Evolutionary conservation across 2,797 vertebrate genomes (phyloP).

Genomic region (Champsocephalus esox): DNA sequence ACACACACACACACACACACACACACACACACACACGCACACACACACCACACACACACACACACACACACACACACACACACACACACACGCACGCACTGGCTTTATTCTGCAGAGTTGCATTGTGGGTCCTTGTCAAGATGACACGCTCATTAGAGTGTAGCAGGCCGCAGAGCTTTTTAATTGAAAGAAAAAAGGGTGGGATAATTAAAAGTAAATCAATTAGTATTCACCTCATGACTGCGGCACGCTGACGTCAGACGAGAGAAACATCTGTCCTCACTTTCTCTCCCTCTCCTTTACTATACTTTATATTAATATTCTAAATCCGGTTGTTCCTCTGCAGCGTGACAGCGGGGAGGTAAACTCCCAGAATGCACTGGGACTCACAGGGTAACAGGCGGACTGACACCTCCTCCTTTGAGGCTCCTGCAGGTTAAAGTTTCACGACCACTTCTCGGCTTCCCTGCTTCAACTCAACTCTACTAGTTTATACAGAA

Average conservation of each 20-base stretch:
- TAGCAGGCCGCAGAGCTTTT: slow-evolving; percentile 43
- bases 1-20: slow-evolving; percentile 23
- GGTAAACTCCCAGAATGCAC: neutral
- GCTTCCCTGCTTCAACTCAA: neutral
- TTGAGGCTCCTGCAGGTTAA: neutral
- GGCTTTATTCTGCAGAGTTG: slow-evolving; percentile 39
- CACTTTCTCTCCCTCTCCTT: neutral
- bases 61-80: slow-evolving; percentile 21
- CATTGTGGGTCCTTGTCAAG: slow-evolving; percentile 47
- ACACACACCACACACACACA: slow-evolving; percentile 28
- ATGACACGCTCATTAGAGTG: slow-evolving; percentile 48
- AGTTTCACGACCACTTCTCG: neutral
- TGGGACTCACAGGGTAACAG: no score
- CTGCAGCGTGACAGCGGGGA: neutral
- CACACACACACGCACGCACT: slow-evolving; percentile 21
- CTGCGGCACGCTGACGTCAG: slow-evolving; percentile 1
- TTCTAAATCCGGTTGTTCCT: slow-evolving; percentile 8
- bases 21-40: slow-evolving; percentile 21
- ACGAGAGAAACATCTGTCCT: slow-evolving; percentile 6
- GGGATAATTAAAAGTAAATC: slow-evolving; percentile 79
- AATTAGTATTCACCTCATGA: slow-evolving; percentile 76
- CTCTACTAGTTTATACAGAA: neutral
- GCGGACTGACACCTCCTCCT: no score
- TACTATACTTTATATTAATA: neutral
- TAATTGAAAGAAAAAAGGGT: slow-evolving; percentile 63